A percentile compares a stretch with the other conserved stretches of the same genome.
These are phyloP conservation scores for Metopolophium dirhodum DNA, from an alignment of 1,140 invertebrate genomes.

Conservation along the genomic window DNA sequence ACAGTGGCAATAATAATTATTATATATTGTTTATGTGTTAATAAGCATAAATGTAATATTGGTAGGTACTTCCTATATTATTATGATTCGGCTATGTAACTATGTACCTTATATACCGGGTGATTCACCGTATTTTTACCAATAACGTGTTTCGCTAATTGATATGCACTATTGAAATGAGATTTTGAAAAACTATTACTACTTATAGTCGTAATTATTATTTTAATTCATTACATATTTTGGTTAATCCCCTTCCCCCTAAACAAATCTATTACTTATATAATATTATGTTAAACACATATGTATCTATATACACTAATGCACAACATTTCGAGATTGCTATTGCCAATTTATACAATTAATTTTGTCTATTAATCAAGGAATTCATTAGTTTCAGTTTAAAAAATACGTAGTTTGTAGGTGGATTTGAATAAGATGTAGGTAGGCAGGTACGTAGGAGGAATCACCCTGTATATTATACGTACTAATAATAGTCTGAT, in stretches of 20 bases:
- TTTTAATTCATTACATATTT: not conserved
- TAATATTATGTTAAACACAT: no score
- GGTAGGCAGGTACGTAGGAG: not conserved
- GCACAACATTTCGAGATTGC: not conserved
- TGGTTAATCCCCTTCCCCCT: no score
- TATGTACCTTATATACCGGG: not conserved
- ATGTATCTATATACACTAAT: not conserved
- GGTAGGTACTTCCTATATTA: not conserved
- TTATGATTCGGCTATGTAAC: not conserved
- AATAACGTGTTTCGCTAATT: not conserved
- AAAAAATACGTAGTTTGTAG: rapidly evolving
- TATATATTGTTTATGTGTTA: not conserved
- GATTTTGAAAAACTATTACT: not conserved
- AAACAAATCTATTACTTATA: no score
- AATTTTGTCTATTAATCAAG: not conserved
- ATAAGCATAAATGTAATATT: not conserved
- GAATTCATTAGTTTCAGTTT: no score
- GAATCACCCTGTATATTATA: not conserved
- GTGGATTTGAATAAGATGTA: not conserved
- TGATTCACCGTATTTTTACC: not conserved
- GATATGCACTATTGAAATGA: not conserved
- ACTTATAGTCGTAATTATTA: not conserved
- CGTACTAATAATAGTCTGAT: not conserved
- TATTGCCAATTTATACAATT: not conserved
- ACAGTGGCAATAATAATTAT: not conserved